phyloP scores from a whole-genome alignment of 2,797 vertebrate species.

The Poecilia wingei region DNA sequence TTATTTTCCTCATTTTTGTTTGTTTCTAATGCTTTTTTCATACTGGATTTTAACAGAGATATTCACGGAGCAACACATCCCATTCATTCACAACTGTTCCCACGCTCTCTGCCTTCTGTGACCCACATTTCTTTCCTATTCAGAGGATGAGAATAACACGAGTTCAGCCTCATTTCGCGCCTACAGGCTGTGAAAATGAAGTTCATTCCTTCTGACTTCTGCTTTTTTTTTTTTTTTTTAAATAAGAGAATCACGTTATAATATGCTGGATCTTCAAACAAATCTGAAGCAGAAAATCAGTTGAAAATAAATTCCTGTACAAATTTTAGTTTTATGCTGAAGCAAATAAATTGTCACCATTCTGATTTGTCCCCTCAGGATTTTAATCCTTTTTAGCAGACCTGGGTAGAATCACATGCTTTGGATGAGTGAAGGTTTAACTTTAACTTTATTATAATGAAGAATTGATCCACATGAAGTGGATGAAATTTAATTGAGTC shows the following conservation, averaged over 20 bases:
- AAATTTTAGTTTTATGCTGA: too few relatives aligned
- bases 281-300: background rate
- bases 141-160: conserved; percentile 38
- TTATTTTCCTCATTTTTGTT: conserved; percentile 10
- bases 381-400: background rate
- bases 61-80: conserved; percentile 8
- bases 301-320: background rate
- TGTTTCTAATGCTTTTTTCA: background rate
- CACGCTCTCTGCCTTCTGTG: conserved; percentile 30
- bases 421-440: background rate
- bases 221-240: too few relatives aligned
- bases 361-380: background rate
- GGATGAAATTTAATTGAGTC: background rate
- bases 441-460: background rate
- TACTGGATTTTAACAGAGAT: conserved; percentile 17
- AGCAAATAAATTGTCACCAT: background rate
- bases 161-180: conserved; percentile 29
- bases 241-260: background rate
- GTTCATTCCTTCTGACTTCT: background rate
- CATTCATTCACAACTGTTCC: conserved; percentile 17
- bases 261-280: background rate
- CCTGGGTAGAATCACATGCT: background rate
- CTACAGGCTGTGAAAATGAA: background rate
- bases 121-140: conserved; percentile 53
- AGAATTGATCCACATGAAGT: background rate